Evolutionary conservation across 2,797 vertebrate species (phyloP), one percentile per base, ranked within the genome.

Genomic region (Poecilia velifera): DNA sequence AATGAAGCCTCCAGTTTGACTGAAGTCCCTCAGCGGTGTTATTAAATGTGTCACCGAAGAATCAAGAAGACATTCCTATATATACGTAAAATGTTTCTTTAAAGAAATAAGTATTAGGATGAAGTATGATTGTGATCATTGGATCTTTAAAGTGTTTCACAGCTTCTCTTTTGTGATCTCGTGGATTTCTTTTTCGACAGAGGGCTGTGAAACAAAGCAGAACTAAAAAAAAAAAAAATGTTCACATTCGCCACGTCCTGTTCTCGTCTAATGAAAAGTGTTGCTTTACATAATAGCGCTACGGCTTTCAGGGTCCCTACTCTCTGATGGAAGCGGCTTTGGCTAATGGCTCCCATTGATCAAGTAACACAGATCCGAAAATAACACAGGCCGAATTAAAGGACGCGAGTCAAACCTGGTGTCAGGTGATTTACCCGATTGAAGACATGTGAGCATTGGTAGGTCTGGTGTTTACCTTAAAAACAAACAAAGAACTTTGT

Each of bases 351-450:
- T 14, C 71, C 84, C 64, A 76, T 59, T 72, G 87, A 91, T 94
- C 89, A 82, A 78, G 87, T 94, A 76, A 90, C 92, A 81, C 55
- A 62, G 70, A 68, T 71, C 74, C 68, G 28, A 85, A 91, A 91
- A 93, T 87, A 90, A 82, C 81, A 75, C 2, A 25, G n/a, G 3
- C 72, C 9, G 28, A 71, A 89, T 80, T 91, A 89, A 88, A 82
- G 82, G 82, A 76, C 68, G 41, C 73, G 84, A 90, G 77, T 89
- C 86, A 76, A 39, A n/a, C 0, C 70, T 73, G 71, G 81, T 47
- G 84, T 81, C 76, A 70, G 77, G 76, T 71, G 83, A 78, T 59
- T 75, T 0, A 7, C 36, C 39, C n/a, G 74, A 36, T 47, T 70
- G 16, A 1, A 47, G 7, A 82, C 43, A 71, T 25, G 25, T 45